These are phyloP conservation scores for Aricia agestis DNA, from an alignment of 1,140 invertebrate genomes.

Conservation along the genomic window DNA sequence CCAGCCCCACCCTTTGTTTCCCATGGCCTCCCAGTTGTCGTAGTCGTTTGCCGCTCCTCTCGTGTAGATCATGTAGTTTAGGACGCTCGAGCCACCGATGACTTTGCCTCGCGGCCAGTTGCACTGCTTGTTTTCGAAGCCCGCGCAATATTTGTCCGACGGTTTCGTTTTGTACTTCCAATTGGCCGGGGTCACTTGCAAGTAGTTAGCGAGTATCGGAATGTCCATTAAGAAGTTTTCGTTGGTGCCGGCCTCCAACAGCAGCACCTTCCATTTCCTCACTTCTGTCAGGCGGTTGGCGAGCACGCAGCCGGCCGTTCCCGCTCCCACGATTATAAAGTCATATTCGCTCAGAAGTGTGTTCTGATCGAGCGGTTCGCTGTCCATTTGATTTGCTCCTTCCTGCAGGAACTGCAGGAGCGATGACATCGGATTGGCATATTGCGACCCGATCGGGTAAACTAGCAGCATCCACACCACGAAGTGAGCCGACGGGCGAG, in stretches of 20 bases:
- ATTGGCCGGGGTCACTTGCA: conserved; percentile 78
- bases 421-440: conserved; percentile 46
- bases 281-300: conserved; percentile 81
- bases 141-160: conserved; percentile 74
- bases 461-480: conserved; percentile 46
- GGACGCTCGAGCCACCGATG: conserved; percentile 88
- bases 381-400: conserved; percentile 52
- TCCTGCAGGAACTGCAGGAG: conserved; percentile 59
- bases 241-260: conserved; percentile 81
- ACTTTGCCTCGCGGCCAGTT: conserved; percentile 87
- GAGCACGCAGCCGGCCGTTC: conserved; percentile 78
- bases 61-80: conserved; percentile 95
- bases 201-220: conserved; percentile 79
- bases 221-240: conserved; percentile 83
- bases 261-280: conserved; percentile 79
- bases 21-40: conserved; percentile 85
- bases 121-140: conserved; percentile 78
- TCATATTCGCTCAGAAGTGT: conserved; percentile 62
- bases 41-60: conserved; percentile 87
- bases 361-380: conserved; percentile 54
- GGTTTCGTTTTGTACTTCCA: conserved; percentile 79
- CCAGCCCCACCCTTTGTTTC: conserved; percentile 90
- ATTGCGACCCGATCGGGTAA: conserved; percentile 41
- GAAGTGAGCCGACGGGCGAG: conserved; percentile 33
- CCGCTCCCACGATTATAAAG: conserved; percentile 68